Base-by-base conservation (phyloP, 1,140 invertebrate species). In the Gryon sp. region DNA sequence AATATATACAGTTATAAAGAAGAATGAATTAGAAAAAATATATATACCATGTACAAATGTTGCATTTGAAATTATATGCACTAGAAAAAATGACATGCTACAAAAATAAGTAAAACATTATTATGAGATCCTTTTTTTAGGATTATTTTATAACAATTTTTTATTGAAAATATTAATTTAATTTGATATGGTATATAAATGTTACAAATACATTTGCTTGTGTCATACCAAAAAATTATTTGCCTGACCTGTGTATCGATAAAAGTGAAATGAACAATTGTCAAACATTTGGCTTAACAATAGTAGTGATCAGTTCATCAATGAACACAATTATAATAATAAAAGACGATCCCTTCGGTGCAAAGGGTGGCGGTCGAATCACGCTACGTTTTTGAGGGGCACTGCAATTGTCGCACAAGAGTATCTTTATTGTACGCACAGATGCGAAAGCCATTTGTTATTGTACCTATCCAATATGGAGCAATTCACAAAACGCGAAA, bases 231-330 rank as follows among this genome's bases (percentile, higher is more conserved):
- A 24, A 18, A 18, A 52, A 43, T 18, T 20, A 48, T 18, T 57
- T 38, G 55, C 53, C 53, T 62, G 34, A 52, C 60, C 41, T 53
- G 38, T 41, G 48, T 38, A 45, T 50, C 19, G 28, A 24, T 59
- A 52, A 16, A 41, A 48, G n/a, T n/a, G n/a, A n/a, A 52, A 55
- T 73, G 74, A 50, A 68, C 45, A 60, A 77, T 73, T 45, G 77
- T 76, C 81, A 77, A 84, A 83, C 87, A 88, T 88, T 87, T 88
- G 87, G 87, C 81, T 79, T 52, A 74, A 88, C 86, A 87, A 88
- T 87, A 76, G 80, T 50, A 75, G 81, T 86, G 83, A 85, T 87
- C 85, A 85, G 83, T 79, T 78, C 84, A 86, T 85, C 82, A 82
- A 76, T 84, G 81, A 76, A 70, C 82, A 63, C 78, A 79, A 88